Evolutionary conservation across 1,140 invertebrate species (phyloP).

Genomic region (Melanaphis sacchari): DNA sequence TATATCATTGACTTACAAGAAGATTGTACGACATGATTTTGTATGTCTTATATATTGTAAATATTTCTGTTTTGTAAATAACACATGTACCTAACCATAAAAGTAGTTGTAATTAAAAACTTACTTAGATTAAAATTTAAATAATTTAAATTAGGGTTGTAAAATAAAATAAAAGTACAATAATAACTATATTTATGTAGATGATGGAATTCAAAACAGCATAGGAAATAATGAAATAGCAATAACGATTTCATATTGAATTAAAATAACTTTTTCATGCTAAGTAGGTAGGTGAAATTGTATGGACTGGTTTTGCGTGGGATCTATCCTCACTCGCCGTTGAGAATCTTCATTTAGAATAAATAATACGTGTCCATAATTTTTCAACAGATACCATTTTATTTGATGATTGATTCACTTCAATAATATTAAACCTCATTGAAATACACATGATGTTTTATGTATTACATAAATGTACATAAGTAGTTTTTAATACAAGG

Average conservation of each 20-base stretch:
- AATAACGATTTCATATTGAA: conserved; percentile 46
- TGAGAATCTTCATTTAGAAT: conserved; percentile 30
- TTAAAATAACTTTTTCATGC: conserved; percentile 49
- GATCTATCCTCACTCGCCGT: conserved; percentile 34
- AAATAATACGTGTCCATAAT: not conserved
- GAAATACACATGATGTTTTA: not conserved
- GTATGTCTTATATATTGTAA: not conserved
- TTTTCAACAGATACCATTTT: not conserved
- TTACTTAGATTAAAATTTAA: not conserved
- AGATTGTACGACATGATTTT: not conserved
- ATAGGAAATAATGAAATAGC: conserved; percentile 39
- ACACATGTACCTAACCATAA: not conserved
- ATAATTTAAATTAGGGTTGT: conserved; percentile 4
- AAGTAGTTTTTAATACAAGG: not conserved
- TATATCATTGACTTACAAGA: not conserved
- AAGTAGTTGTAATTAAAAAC: not conserved
- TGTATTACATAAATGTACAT: not conserved
- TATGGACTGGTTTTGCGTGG: conserved; percentile 55
- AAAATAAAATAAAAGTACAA: not conserved
- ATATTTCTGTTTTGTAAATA: not conserved
- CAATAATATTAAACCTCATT: not conserved
- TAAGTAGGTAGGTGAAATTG: conserved; percentile 52
- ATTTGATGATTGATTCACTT: conserved; percentile 19
- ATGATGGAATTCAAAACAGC: conserved; percentile 3
- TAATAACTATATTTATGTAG: not conserved